phyloP scores from a whole-genome alignment of 2,113 vertebrate species.

The Panurus biarmicus region DNA sequence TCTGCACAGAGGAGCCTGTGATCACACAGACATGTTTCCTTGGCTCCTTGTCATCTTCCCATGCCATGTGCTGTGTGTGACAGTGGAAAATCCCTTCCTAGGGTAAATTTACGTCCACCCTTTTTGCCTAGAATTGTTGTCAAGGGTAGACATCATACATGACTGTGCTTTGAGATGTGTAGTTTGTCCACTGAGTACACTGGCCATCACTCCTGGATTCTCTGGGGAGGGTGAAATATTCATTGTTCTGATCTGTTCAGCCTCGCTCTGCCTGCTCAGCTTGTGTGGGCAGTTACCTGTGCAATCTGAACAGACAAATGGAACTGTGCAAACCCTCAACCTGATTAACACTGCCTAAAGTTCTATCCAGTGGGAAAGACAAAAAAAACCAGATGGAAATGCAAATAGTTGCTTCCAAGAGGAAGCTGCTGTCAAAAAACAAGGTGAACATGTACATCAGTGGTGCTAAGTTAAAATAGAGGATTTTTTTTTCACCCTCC shows the following conservation, averaged over 20 bases:
- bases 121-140: not conserved
- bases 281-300: not conserved
- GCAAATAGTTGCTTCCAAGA: not conserved
- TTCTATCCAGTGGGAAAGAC: not conserved
- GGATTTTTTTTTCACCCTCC: not conserved
- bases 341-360: not conserved
- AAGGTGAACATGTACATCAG: not conserved
- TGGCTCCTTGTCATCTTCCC: not conserved
- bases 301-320: not conserved
- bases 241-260: not conserved
- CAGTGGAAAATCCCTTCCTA: not conserved
- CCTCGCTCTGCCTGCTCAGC: not conserved
- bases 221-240: not conserved
- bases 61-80: not conserved
- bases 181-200: not conserved
- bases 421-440: not conserved
- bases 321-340: not conserved
- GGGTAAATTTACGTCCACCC: not conserved
- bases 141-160: too few relatives aligned
- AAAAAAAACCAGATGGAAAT: not conserved
- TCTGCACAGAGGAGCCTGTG: not conserved
- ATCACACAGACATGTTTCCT: accelerated
- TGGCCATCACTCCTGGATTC: not conserved
- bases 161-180: not conserved
- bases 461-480: not conserved